Conservation (phyloP, 30 jellyfish, hydroid and myxozoan genomes). For the Aurelia coerulea region DNA sequence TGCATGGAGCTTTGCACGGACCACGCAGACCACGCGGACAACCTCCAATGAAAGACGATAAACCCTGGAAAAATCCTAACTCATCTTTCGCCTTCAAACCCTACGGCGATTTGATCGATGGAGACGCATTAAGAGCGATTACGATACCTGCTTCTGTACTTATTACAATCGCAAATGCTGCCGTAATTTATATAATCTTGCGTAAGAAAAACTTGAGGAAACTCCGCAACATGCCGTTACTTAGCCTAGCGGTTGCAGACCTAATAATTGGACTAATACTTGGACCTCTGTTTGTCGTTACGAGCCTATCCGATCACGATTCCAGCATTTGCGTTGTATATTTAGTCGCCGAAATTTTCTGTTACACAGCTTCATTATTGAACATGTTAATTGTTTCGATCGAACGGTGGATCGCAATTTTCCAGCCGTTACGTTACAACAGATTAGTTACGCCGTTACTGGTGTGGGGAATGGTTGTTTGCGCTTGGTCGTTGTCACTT, state of each 20-base stretch:
- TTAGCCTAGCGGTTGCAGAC: slow-evolving; percentile 59
- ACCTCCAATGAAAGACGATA: too few species aligned
- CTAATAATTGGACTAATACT: slow-evolving; percentile 26
- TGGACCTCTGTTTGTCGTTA: slow-evolving; percentile 37
- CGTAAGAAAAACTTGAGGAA: slow-evolving; percentile 31
- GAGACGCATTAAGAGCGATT: too few species aligned
- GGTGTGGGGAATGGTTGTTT: slow-evolving; percentile 31
- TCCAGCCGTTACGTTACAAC: slow-evolving; percentile 43
- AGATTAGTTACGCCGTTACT: slow-evolving; percentile 23
- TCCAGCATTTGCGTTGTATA: slow-evolving; percentile 16
- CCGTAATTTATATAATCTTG: slow-evolving; percentile 12
- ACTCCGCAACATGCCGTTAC: slow-evolving; percentile 49
- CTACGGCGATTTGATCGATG: too few species aligned
- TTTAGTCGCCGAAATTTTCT: slow-evolving; percentile 23
- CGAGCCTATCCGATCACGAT: not conserved
- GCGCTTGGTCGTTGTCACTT: slow-evolving; percentile 44
- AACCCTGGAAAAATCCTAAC: too few species aligned
- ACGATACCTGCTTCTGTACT: not conserved
- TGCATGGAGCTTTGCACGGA: too few species aligned
- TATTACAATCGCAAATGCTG: slow-evolving; percentile 14
- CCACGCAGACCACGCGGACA: too few species aligned
- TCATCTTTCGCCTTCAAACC: too few species aligned
- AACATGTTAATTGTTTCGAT: slow-evolving; percentile 56
- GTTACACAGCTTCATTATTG: slow-evolving; percentile 48
- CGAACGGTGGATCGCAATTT: slow-evolving; percentile 47